Evolutionary conservation across 1,140 invertebrate genomes (phyloP), one percentile per base, ranked within the genome.

Genomic region (Dendrolimus punctatus): DNA sequence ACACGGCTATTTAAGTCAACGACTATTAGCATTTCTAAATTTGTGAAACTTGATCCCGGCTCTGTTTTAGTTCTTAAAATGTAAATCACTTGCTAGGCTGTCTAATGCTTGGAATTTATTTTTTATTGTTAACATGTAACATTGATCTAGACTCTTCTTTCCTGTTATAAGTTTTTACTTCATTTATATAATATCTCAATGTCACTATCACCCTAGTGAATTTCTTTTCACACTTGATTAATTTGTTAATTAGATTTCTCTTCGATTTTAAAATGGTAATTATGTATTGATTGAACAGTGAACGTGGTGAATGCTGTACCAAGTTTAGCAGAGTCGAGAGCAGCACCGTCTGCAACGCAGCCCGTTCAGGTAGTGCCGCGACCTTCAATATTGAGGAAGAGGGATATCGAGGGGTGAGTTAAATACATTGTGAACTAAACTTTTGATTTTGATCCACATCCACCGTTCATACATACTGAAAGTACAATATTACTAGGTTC

Each of bases 311-410:
- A 69, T 40, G 53, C 76, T 6, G 68, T 69, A 5, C 62, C 68
- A 10, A 57, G 61, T 6, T 53, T 62, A 8, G 37, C 60, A 39
- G 76, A 80, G 8, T 57, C 46, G 5, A 66, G 76, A 8, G 59
- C 67, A 6, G 45, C 58, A 5, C 42, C 64, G 5, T 47, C 70
- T 6, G 60, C 68, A 8, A 57, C 70, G 36, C 54, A 65, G 5
- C 67, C 61, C n/a, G 52, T 68, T 6, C 49, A 65, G 2, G 60
- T 68, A 1, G 49, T 72, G 23, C 73, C 76, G 0, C 57, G 81
- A 53, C 81, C 81, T 5, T 78, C 78, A 8, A 85, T 85, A 68
- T 55, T 85, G 40, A 69, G 81, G 49, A 85, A 85, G 61, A 62
- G 79, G 37, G 80, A 84, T 37, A 47, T 75, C 42, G 81, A 85